Conservation (phyloP, 2,113 vertebrate species). For the Gymnarchus niloticus region DNA sequence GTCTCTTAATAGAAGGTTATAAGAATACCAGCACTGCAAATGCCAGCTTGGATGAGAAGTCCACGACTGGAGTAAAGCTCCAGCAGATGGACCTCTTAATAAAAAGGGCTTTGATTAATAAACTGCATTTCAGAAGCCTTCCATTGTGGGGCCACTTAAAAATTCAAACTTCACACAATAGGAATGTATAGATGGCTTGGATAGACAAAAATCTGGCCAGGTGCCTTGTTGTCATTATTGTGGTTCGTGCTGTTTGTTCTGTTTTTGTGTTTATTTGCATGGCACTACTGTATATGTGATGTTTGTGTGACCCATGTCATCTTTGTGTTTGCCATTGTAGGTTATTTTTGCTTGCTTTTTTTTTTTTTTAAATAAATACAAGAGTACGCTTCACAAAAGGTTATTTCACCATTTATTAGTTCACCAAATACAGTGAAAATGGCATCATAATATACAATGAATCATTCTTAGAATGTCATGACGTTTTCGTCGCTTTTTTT, state of each 20-base stretch:
- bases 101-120: not conserved
- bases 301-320: not conserved
- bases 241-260: not conserved
- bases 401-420: constrained; percentile 86
- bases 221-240: not conserved
- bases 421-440: constrained; percentile 97
- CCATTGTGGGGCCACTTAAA: not conserved
- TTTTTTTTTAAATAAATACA: constrained; percentile 35
- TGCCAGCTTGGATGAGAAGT: not conserved
- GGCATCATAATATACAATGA: constrained; percentile 94
- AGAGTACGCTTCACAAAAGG: constrained; percentile 41
- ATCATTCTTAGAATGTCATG: constrained; percentile 91
- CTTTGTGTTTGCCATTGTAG: not conserved
- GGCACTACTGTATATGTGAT: not conserved
- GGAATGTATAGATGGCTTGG: not conserved
- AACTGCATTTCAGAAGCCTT: not conserved
- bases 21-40: not conserved
- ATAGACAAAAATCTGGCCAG: not conserved
- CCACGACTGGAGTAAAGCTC: not conserved
- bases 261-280: not conserved
- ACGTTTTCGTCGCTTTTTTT: constrained; percentile 77
- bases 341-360: not conserved
- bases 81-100: not conserved
- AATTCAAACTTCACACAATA: not conserved
- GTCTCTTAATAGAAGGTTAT: not conserved